phyloP scores from a whole-genome alignment of 2,113 vertebrate genomes.

The Anoura caudifer region DNA sequence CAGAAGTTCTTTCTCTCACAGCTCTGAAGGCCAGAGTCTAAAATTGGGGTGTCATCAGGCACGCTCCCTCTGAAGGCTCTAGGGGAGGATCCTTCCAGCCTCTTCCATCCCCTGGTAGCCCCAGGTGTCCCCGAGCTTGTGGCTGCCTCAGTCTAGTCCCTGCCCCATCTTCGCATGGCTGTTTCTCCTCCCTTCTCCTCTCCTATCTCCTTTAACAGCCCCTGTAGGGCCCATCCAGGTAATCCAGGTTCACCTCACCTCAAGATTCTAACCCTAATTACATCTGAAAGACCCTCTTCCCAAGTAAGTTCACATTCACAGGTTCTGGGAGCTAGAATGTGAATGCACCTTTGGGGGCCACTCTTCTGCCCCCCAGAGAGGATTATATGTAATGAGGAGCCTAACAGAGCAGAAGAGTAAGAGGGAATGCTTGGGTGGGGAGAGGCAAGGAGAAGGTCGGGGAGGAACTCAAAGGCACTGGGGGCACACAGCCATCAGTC shows the following conservation, averaged over 20 bases:
- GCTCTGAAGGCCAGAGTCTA: background rate
- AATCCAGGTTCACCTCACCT: no score
- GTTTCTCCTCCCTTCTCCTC: background rate
- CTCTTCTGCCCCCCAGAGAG: background rate
- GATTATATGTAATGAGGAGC: background rate
- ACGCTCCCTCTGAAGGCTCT: background rate
- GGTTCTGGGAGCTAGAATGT: no score
- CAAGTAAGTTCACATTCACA: background rate
- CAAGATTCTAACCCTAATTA: background rate
- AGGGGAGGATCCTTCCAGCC: background rate
- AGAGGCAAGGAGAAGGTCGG: background rate
- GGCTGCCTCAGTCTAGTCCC: background rate
- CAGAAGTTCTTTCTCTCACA: background rate
- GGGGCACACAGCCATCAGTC: background rate
- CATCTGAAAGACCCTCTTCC: background rate
- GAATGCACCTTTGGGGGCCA: background rate
- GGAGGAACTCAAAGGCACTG: background rate
- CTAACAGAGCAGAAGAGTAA: background rate
- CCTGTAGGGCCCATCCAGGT: background rate
- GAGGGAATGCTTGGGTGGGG: no score
- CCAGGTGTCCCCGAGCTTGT: no score
- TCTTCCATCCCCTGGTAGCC: background rate
- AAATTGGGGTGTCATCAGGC: background rate
- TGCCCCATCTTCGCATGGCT: no score
- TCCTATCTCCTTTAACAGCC: background rate